Percentiles rank a stretch among this genome's conserved stretches.
phyloP scores from a whole-genome alignment of 2,113 vertebrate genomes.

The Otis tarda region DNA sequence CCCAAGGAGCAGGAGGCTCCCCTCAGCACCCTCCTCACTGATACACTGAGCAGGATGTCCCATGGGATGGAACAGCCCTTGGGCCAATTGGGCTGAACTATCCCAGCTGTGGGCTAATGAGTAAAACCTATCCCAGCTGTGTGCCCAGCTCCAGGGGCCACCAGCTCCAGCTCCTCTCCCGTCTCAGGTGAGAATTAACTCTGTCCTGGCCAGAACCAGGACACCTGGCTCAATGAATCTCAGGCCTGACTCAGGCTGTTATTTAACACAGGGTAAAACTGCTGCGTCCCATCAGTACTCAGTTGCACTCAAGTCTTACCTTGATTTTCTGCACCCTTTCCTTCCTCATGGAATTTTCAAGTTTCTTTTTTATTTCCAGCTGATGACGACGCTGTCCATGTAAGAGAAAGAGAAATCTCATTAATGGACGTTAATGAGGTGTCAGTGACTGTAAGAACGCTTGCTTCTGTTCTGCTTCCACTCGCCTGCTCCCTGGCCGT shows the following conservation, averaged over 20 bases:
- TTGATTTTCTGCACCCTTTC: constrained; percentile 79
- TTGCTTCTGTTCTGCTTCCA: neutral
- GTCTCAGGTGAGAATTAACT: too few relatives aligned
- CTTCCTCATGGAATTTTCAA: constrained; percentile 78
- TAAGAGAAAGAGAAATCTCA: neutral
- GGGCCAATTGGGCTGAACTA: too few relatives aligned
- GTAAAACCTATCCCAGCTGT: too few relatives aligned
- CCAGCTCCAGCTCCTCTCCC: too few relatives aligned
- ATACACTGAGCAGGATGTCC: too few relatives aligned
- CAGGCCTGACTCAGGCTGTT: neutral
- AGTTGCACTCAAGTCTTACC: constrained; percentile 68
- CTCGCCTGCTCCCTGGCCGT: neutral
- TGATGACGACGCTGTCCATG: constrained; percentile 79
- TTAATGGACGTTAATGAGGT: neutral
- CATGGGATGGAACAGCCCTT: too few relatives aligned
- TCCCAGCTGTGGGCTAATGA: too few relatives aligned
- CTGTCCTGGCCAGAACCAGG: neutral
- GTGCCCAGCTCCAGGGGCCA: too few relatives aligned
- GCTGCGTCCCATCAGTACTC: neutral
- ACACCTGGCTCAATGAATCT: neutral
- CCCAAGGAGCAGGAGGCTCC: too few relatives aligned
- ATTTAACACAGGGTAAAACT: neutral
- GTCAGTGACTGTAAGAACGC: neutral
- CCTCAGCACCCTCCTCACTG: too few relatives aligned
- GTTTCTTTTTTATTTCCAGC: constrained; percentile 79